A percentile compares a stretch with the other conserved stretches of the same genome.
Conservation (phyloP, 2,888 invertebrate species). For the Sympetrum striolatum region DNA sequence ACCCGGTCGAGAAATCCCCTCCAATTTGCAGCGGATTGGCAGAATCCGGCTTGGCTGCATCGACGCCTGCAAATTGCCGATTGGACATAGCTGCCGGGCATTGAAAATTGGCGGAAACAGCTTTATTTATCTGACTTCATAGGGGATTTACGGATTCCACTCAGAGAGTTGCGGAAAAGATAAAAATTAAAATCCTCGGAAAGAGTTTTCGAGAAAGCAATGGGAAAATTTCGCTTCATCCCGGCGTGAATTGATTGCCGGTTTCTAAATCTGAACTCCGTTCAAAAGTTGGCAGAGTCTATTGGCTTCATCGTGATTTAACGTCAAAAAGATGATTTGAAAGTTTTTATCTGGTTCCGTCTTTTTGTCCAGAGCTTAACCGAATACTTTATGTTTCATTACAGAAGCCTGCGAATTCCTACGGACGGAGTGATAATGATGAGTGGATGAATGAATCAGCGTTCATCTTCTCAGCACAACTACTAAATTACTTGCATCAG, state of each 20-base stretch:
- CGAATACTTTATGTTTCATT: not conserved
- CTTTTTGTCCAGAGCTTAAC: not conserved
- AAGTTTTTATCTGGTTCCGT: not conserved
- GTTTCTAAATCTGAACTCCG: not conserved
- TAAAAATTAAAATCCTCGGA: not conserved
- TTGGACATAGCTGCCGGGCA: not conserved
- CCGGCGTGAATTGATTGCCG: not conserved
- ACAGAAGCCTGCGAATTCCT: not conserved
- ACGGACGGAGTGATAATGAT: not conserved
- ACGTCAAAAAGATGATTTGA: not conserved
- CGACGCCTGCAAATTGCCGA: not conserved
- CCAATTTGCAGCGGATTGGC: not conserved
- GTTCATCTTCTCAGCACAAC: too few species aligned
- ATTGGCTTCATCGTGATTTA: not conserved
- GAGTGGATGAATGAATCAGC: too few species aligned
- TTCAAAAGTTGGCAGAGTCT: not conserved
- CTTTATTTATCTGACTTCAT: not conserved
- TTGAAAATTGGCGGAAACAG: not conserved
- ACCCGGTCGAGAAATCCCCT: too few species aligned
- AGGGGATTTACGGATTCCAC: not conserved
- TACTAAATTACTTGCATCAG: too few species aligned
- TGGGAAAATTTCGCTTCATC: not conserved
- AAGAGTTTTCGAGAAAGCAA: not conserved
- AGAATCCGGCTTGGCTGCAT: not conserved
- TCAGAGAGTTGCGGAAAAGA: not conserved